Base-by-base conservation (phyloP, 2,888 invertebrate species). In the Stenolophus ochropezus region DNA sequence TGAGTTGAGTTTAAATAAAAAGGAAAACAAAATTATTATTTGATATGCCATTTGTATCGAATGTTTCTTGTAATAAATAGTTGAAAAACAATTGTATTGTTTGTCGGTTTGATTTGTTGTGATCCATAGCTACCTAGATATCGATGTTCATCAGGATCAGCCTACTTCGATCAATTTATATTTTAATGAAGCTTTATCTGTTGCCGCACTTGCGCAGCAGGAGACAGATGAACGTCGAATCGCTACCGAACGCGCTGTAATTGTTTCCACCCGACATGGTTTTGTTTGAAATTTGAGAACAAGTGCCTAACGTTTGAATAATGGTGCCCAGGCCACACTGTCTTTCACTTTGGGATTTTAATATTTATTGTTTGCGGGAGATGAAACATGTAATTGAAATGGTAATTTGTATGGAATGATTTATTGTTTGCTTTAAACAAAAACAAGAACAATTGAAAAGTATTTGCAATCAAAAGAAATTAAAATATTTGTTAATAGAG, bases 181-280 rank as follows among this genome's bases (percentile, higher is more conserved):
- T 75, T 75, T 75, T 75, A 75, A 75, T 75, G 75, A 75, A 75
- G 23, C 53, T 75, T 75, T 75, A 75, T 75, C 75, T 53, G 16
- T 11, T 8, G 18, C 75, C 53, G 53, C 51, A 75, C 75, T 75
- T 51, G 25, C 80, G 4, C 80, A 80, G 80, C 80, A 16, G 80
- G 80, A 53, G 27, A 53, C 42, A 73, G 80, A 80, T 80, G 71
- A 73, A 80, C 73, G 56, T 58, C 69, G 73, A 71, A 80, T 73
- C 61, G 80, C 80, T 80, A 80, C 80, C 58, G 80, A 65, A 73
- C 73, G 47, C 14, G 23, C 21, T 73, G 73, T 73, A 73, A 73
- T 73, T 73, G 73, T 73, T 73, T 73, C 20, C 20, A 49, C 73
- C 49, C 20, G 25, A 23, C 23, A 49, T 73, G 47, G 73, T 73